Base-by-base conservation (phyloP, 2,113 vertebrate genomes). In the Gymnogyps californianus region DNA sequence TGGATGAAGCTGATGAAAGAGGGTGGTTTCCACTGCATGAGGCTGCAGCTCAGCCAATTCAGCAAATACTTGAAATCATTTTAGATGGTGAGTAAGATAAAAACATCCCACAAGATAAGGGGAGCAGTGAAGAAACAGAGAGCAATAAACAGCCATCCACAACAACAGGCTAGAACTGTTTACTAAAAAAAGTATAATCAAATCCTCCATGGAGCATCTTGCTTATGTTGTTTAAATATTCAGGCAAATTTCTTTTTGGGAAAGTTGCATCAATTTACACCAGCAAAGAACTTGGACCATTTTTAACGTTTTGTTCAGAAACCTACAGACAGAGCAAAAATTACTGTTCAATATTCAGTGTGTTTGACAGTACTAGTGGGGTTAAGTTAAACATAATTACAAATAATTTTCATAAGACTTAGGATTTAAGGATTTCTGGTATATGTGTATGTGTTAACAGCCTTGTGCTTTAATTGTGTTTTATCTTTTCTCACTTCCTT, bases 1-100 rank as follows among this genome's bases (percentile, higher is more conserved):
- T 99, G 95, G 98, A 97, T 95, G 98, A 99, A 98, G 98, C 97
- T 22, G 98, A 99, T 98, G 97, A 98, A 65, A 98, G 95, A 88
- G 98, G 98, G 4, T 98, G 98, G 98, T 98, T 99, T 91, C 98
- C 98, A 52, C 77, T 99, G 78, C 99, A 99, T 24, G 93, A 98
- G 52, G 98, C 98, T 58, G 98, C 98, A 15, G 94, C 96, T 40
- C 96, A 96, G 85, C 98, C 98, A 13, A 72, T 98, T 93, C 95
- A 21, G 46, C 97, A 98, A 88, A 91, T 99, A 91, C 97, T 99
- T 92, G 98, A 98, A 55, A 88, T 95, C 7, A 96, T 99, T 83
- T 98, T 99, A 92, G 98, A 98, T 85, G 98, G 98, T 99, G 97
- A 98, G 97, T 93, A 77, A 94, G 29, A 20, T 36, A 47, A 76